Base-by-base conservation (phyloP, 2,888 invertebrate species). In the Allacma fusca region DNA sequence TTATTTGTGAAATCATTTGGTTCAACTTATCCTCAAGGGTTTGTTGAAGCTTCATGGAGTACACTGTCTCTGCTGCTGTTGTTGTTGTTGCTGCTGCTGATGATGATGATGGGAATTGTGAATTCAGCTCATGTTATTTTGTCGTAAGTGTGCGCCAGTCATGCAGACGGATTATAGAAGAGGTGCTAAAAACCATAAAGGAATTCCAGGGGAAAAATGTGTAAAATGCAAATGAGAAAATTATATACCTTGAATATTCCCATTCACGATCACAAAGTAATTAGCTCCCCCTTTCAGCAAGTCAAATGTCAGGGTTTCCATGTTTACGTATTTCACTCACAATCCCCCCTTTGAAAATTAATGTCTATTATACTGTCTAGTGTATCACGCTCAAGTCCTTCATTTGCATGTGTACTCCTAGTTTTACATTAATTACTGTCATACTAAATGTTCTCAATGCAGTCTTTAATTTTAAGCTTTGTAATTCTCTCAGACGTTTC, bases 231-330 rank as follows among this genome's bases (percentile, higher is more conserved):
- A 65, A 65, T 65, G 65, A 65, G 65, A 28, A 24, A 28, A 24
- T 65, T 26, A 65, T 19, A 24, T 16, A 28, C 29, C 29, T 65
- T 26, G 28, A 65, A 28, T 26, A 65, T 68, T 68, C 29, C 9
- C 4, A 68, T 70, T 23, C 44, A 70, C 13, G 70, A 50, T 28
- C 16, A 28, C 50, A 50, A 40, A 24, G 44, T 70, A 70, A 70
- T 70, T 70, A 70, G 50, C 50, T 70, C 50, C 50, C 40, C 16
- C 50, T 50, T 24, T 23, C 19, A 16, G 50, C 24, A 50, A 50
- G 70, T 70, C 70, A 70, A 70, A 50, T 70, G 50, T 70, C 70
- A 70, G 50, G 70, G 50, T 70, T 70, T 29, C 26, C 62, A 26
- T 62, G 23, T 62, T 62, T 50, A 5, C 5, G 5, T 50, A 50